Base-by-base conservation (phyloP, 1,140 invertebrate genomes). In the Diprion similis region DNA sequence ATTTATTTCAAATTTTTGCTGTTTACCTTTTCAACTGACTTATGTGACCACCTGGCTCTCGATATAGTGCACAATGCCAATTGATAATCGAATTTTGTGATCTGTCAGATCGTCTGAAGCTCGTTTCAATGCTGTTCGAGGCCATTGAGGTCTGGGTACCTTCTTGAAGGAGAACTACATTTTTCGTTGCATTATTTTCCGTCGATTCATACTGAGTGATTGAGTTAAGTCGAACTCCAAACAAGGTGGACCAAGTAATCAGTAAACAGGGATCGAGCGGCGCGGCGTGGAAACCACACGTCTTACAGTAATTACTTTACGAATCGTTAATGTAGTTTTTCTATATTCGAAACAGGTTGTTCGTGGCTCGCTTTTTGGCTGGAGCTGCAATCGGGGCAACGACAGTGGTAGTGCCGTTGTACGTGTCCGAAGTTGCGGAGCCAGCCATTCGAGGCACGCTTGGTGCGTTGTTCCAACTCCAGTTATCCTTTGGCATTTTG, bases 401-500 rank as follows among this genome's bases (percentile, higher is more conserved):
- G 46, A 91, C 91, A 71, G 91, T 94, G 2, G 89, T 89, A 64
- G 89, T 90, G 10, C 93, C 93, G 1, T 89, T 91, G 13, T 92
- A 91, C 78, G 81, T 91, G 9, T 91, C 91, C 66, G 94, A 95
- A 85, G 92, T 93, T 66, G 89, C 92, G 0, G 91, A 93, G 73
- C 88, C 89, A 17, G 86, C 89, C 10, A 85, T 92, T 11, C 82
- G 93, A 71, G 92, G 92, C 8, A 86, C 90, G 2, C 80, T 94
- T 2, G 92, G 92, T 9, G 91, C 91, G 46, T 91, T 92, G 77
- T 92, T 92, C 71, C 93, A 94, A 77, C 87, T 94, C 1, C 90
- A 91, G 70, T 90, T 94, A n/a, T 90, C 91, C 6, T 84, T 91
- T 46, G 93, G 93, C 17, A 90, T 94, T 17, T 84, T 94, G 7